phyloP scores from a whole-genome alignment of 2,797 vertebrate genomes.

The Tragopan temminckii region DNA sequence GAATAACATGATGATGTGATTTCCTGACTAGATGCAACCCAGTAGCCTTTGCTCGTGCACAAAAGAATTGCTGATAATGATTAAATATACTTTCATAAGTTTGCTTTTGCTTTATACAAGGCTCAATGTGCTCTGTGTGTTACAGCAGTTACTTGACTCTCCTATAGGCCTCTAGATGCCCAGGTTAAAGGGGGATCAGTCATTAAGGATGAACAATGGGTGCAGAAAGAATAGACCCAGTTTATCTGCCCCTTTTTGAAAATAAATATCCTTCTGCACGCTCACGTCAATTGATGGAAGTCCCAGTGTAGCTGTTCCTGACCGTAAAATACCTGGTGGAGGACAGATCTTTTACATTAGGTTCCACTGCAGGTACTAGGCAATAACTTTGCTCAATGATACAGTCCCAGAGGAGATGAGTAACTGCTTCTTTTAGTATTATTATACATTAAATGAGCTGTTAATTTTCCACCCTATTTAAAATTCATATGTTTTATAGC shows the following conservation, averaged over 20 bases:
- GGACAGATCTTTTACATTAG: conserved; percentile 22
- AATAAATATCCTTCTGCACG: conserved; percentile 10
- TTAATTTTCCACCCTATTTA: conserved; percentile 12
- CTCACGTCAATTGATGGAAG: neutral
- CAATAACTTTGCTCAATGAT: neutral
- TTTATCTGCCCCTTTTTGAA: conserved; percentile 35
- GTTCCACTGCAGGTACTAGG: neutral
- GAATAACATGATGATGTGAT: conserved; percentile 54
- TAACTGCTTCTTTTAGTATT: neutral
- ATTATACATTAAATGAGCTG: neutral
- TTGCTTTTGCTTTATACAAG: conserved; percentile 22
- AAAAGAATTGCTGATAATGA: neutral
- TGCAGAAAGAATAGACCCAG: neutral
- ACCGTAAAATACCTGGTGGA: conserved; percentile 37
- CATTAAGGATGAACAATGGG: neutral
- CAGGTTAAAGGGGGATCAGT: neutral
- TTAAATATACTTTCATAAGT: conserved; percentile 32
- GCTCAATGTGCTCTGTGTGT: neutral
- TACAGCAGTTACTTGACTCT: neutral
- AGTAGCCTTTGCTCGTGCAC: neutral
- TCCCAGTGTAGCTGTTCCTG: neutral
- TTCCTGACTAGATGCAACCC: conserved; percentile 52
- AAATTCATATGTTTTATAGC: neutral
- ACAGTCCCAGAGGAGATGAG: neutral
- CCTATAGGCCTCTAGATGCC: conserved; percentile 2